Percentiles rank a stretch among this genome's conserved stretches.
These are phyloP conservation scores for Okamejei kenojei DNA, from an alignment of 2,797 vertebrate genomes.

Conservation along the genomic window DNA sequence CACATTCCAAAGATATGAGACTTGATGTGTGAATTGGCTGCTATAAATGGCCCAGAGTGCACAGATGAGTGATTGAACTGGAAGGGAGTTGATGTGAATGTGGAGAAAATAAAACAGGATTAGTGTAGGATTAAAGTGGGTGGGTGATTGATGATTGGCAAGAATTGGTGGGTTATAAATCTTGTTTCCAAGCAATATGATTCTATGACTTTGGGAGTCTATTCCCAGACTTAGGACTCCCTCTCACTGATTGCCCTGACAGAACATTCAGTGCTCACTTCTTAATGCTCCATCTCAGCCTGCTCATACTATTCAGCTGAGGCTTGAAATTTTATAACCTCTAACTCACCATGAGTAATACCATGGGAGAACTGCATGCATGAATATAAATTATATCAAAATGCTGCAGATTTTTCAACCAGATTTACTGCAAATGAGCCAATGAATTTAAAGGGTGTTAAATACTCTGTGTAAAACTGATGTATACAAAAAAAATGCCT, in stretches of 20 bases:
- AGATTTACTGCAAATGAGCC: not conserved
- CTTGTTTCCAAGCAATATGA: no score
- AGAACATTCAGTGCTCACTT: not conserved
- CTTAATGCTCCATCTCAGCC: not conserved
- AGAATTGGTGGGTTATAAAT: no score
- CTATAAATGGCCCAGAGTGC: no score
- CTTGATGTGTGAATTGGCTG: no score
- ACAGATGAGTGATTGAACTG: no score
- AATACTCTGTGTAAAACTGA: not conserved
- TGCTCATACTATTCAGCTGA: not conserved
- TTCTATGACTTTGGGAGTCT: not conserved
- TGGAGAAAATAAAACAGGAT: no score
- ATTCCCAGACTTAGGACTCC: not conserved
- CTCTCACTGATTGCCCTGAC: not conserved
- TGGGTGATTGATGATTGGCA: no score
- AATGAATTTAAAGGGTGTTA: conserved; percentile 24
- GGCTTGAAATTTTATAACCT: not conserved
- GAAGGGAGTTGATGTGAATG: no score
- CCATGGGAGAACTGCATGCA: not conserved
- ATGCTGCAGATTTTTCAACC: not conserved
- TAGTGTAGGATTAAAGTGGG: no score
- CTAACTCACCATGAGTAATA: not conserved
- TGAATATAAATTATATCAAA: not conserved
- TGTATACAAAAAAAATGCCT: not conserved
- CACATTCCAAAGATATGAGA: no score